phyloP scores from a whole-genome alignment of 2,888 invertebrate species.

The Apocheima hispidaria region DNA sequence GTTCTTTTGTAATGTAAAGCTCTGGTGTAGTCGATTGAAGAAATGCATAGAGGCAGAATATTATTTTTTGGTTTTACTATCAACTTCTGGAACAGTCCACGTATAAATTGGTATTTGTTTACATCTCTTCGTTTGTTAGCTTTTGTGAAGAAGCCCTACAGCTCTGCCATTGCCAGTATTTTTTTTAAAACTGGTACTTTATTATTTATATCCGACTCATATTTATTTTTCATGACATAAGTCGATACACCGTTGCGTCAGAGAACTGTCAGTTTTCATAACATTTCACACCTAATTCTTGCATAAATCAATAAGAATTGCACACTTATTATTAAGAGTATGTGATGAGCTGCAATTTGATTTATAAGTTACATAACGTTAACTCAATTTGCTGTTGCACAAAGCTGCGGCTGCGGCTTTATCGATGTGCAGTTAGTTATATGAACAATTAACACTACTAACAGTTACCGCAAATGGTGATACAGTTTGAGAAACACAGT shows the following conservation, averaged over 20 bases:
- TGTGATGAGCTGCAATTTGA: slow-evolving; percentile 30
- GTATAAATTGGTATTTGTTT: too few relatives aligned
- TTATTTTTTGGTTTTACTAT: too few relatives aligned
- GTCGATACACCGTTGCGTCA: slow-evolving; percentile 30
- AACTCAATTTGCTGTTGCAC: slow-evolving; percentile 23
- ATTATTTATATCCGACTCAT: too few relatives aligned
- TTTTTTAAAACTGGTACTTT: too few relatives aligned
- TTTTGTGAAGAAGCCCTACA: too few relatives aligned
- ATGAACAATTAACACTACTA: slow-evolving; percentile 9
- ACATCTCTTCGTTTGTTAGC: too few relatives aligned
- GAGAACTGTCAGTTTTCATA: slow-evolving; percentile 44
- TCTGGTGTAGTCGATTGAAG: too few relatives aligned
- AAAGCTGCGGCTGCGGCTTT: slow-evolving; percentile 11
- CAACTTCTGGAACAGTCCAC: too few relatives aligned
- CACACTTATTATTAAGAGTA: slow-evolving; percentile 22
- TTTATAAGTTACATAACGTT: slow-evolving; percentile 31
- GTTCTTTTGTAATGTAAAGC: too few relatives aligned
- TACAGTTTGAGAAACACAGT: slow-evolving; percentile 20
- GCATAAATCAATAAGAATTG: slow-evolving; percentile 38
- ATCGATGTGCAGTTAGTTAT: slow-evolving; percentile 6
- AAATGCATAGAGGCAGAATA: too few relatives aligned
- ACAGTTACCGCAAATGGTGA: slow-evolving; percentile 6
- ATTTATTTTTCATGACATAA: slow-evolving; percentile 44
- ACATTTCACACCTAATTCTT: slow-evolving; percentile 46
- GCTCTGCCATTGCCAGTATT: too few relatives aligned